Base-by-base conservation (phyloP, 2,797 vertebrate species). In the Oceanodroma leucorhoa region DNA sequence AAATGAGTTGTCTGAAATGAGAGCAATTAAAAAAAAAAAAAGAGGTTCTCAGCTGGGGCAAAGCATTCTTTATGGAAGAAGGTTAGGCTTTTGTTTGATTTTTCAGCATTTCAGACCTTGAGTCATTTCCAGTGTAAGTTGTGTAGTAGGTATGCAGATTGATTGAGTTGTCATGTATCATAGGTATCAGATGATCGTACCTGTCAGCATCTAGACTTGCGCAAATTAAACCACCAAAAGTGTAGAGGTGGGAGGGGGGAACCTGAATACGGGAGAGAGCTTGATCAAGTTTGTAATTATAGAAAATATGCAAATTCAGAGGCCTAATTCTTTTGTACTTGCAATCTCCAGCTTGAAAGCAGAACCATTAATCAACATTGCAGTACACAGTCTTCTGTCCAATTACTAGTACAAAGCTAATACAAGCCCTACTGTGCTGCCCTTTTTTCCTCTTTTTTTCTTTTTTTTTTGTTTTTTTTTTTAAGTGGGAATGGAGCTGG, bases 321-420 rank as follows among this genome's bases (percentile, higher is more conserved):
- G 51, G 24, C 86, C 51, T 94, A 83, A 93, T 94, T 95, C 41
- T 94, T 82, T 94, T 90, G 51, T 94, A 64, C 24, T 89, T 85
- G 61, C 24, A 78, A 8, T 94, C 58, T 64, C 78, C 36, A 94
- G 41, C 40, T 62, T 64, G 75, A 90, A 40, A 94, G 70, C 27
- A 70, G 65, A 78, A 65, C 60, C 55, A 70, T 96, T 97, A 95
- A 95, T 95, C 87, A 97, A 51, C 41, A 61, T 79, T 73, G 73
- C 58, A 53, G 50, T 78, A 67, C 62, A 78, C 8, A 70, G 41
- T 78, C 54, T 91, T 94, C 89, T 93, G 53, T 94, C 70, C 73
- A 89, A 43, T 97, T 95, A 95, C 69, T 60, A 81, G 26, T 69
- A 67, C 61, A 94, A 89, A 93, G 72, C 48, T 96, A 85, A 83